phyloP scores from a whole-genome alignment of 2,113 vertebrate genomes.

The Bubalus kerabau region DNA sequence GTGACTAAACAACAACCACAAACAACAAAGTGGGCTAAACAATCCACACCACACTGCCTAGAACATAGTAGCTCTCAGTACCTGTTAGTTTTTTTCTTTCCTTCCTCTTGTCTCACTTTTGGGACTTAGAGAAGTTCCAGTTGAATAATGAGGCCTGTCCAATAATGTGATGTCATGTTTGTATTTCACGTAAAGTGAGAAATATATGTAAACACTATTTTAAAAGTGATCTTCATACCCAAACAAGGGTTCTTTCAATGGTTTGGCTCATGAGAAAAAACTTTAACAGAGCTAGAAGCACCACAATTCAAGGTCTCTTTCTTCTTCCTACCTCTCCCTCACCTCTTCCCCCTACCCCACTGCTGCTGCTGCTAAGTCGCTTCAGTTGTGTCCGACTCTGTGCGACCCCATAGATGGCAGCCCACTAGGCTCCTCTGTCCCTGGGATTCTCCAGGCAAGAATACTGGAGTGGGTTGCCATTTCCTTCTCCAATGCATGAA shows the following conservation, averaged over 20 bases:
- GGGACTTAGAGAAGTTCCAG: background rate
- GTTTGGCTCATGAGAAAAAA: background rate
- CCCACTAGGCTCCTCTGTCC: too few relatives aligned
- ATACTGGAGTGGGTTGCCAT: too few relatives aligned
- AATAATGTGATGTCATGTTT: background rate
- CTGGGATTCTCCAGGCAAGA: too few relatives aligned
- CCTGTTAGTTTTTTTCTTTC: background rate
- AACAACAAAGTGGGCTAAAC: background rate
- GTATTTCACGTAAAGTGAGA: conserved; percentile 14
- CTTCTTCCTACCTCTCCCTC: background rate
- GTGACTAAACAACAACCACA: background rate
- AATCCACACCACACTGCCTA: background rate
- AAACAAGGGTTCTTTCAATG: background rate
- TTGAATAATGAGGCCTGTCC: background rate
- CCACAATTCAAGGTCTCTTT: background rate
- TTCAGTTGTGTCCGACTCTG: too few relatives aligned
- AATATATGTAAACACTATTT: background rate
- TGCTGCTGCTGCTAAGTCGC: too few relatives aligned
- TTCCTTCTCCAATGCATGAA: too few relatives aligned
- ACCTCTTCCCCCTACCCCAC: background rate
- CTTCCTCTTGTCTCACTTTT: background rate
- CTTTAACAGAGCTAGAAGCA: background rate
- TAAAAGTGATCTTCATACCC: background rate
- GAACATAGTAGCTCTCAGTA: background rate
- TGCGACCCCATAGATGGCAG: too few relatives aligned